Conservation (phyloP, 1,140 invertebrate species). For the Pseudomyrmex flavicornis region DNA sequence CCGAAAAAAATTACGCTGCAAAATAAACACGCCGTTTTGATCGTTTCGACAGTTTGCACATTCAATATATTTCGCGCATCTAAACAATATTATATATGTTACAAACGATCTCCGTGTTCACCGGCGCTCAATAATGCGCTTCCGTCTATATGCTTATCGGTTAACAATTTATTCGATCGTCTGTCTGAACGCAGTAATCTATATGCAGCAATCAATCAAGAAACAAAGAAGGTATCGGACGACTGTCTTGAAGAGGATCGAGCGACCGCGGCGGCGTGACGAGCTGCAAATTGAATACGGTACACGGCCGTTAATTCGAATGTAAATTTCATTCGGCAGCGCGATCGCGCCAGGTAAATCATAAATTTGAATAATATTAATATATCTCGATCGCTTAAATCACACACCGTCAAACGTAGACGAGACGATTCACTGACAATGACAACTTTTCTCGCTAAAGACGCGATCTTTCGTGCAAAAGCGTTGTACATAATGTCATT, state of each 20-base stretch:
- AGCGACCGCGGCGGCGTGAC: slow-evolving; percentile 14
- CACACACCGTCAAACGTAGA: slow-evolving; percentile 48
- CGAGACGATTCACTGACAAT: slow-evolving; percentile 67
- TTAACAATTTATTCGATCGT: slow-evolving; percentile 36
- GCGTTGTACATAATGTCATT: background rate
- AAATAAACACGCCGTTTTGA: slow-evolving; percentile 5
- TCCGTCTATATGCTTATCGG: slow-evolving; percentile 16
- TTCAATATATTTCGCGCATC: slow-evolving; percentile 36
- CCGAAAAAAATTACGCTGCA: slow-evolving; percentile 9
- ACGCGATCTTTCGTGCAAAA: slow-evolving; percentile 36
- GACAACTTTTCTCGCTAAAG: slow-evolving; percentile 49
- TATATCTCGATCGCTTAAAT: slow-evolving; percentile 60
- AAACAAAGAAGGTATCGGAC: slow-evolving; percentile 34
- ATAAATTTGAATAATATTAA: slow-evolving; percentile 76
- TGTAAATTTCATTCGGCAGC: slow-evolving; percentile 64
- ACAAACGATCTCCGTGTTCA: slow-evolving; percentile 15
- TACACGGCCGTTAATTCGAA: slow-evolving; percentile 66
- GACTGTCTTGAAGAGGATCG: background rate
- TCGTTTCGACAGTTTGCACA: slow-evolving; percentile 26
- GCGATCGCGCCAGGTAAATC: slow-evolving; percentile 43
- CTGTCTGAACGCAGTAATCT: background rate
- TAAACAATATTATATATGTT: slow-evolving; percentile 47
- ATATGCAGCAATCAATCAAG: slow-evolving; percentile 56
- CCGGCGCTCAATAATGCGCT: slow-evolving; percentile 9
- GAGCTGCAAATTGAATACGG: slow-evolving; percentile 34